These are phyloP conservation scores for Lacerta agilis DNA, from an alignment of 2,797 vertebrate species.

Conservation along the genomic window DNA sequence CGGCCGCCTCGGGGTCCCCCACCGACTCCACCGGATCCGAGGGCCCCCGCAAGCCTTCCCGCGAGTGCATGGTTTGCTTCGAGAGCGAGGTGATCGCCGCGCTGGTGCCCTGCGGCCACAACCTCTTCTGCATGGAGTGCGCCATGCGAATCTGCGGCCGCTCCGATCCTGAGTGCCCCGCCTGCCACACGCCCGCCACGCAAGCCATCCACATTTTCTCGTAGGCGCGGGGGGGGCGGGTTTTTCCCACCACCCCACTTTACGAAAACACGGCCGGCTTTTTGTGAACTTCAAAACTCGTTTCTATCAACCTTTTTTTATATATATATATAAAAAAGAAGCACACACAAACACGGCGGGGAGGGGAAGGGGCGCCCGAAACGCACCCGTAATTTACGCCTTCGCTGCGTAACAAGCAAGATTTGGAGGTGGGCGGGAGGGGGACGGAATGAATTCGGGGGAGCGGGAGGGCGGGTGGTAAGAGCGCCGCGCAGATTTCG, in stretches of 20 bases:
- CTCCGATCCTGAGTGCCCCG: constrained; percentile 90
- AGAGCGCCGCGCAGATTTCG: neutral
- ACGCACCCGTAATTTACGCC: neutral
- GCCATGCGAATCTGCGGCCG: constrained; percentile 94
- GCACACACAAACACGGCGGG: neutral
- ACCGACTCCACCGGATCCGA: constrained; percentile 86
- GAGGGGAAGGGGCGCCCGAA: neutral
- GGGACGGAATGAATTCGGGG: constrained; percentile 1
- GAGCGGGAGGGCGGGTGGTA: neutral
- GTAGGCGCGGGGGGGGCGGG: constrained; percentile 72
- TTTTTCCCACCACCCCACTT: neutral
- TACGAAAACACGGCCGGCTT: constrained; percentile 36
- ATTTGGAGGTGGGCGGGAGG: neutral
- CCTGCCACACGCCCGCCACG: constrained; percentile 91
- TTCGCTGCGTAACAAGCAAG: neutral
- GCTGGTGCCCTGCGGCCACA: constrained; percentile 95
- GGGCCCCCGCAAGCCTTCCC: constrained; percentile 74
- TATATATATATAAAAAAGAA: constrained; percentile 8
- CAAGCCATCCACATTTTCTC: constrained; percentile 99
- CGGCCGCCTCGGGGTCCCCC: constrained; percentile 81
- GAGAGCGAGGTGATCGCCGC: constrained; percentile 95
- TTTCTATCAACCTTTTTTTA: constrained; percentile 59
- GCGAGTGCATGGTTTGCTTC: constrained; percentile 94
- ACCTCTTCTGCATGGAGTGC: constrained; percentile 99
- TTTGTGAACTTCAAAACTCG: constrained; percentile 52